A percentile compares a stretch with the other conserved stretches of the same genome.
Evolutionary conservation across 2,888 invertebrate genomes (phyloP).

Genomic region (Ochropleura leucogaster): DNA sequence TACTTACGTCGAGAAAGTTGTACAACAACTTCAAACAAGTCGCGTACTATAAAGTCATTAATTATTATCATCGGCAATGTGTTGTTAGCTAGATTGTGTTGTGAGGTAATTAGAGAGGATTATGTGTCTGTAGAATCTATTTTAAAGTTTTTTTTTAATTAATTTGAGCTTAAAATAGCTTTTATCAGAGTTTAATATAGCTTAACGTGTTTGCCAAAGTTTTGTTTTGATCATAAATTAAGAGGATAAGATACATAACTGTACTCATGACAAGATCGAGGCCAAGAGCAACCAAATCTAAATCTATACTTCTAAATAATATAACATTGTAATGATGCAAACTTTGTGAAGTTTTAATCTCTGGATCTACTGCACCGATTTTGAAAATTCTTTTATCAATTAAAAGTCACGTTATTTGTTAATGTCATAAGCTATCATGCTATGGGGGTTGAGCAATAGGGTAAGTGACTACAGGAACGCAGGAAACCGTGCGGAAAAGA

Average conservation of each 20-base stretch:
- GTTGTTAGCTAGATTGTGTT: slow-evolving; percentile 21
- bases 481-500: too few relatives aligned
- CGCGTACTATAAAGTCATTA: slow-evolving; percentile 58
- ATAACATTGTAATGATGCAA: too few relatives aligned
- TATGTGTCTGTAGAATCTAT: slow-evolving; percentile 1
- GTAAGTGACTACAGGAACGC: too few relatives aligned
- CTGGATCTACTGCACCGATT: too few relatives aligned
- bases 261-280: too few relatives aligned
- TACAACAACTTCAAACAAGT: slow-evolving; percentile 57
- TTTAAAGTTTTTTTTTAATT: background rate
- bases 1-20: slow-evolving; percentile 61
- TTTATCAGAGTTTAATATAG: background rate
- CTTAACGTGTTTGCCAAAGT: background rate
- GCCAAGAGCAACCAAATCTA: too few relatives aligned
- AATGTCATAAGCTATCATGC: too few relatives aligned
- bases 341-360: too few relatives aligned
- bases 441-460: too few relatives aligned
- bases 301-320: too few relatives aligned
- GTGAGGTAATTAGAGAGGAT: slow-evolving; percentile 5
- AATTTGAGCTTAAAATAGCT: background rate
- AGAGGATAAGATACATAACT: background rate
- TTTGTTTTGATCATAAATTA: background rate
- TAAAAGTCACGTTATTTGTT: too few relatives aligned
- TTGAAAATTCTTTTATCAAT: too few relatives aligned
- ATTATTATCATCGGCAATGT: slow-evolving; percentile 49